Percentiles rank a stretch among this genome's conserved stretches.
Evolutionary conservation across 1,140 invertebrate species (phyloP).

Genomic region (Periplaneta americana): DNA sequence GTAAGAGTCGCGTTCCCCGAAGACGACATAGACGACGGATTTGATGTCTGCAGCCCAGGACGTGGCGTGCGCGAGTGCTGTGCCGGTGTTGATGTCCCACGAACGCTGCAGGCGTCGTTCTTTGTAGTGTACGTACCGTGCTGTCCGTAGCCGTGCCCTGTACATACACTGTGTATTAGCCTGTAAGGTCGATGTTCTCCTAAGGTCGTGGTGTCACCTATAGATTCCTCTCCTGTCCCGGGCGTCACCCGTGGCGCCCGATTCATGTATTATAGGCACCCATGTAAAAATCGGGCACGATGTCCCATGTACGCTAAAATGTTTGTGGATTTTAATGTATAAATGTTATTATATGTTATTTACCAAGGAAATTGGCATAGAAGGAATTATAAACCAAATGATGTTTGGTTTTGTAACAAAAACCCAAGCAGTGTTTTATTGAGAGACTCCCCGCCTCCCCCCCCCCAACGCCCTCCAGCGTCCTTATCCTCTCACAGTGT

Average conservation of each 20-base stretch:
- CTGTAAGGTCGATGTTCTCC: background rate
- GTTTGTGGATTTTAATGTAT: constrained; percentile 8
- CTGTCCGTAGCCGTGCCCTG: too few relatives aligned
- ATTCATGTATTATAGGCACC: background rate
- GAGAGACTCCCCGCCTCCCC: background rate
- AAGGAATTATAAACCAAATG: constrained; percentile 6
- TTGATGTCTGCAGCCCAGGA: too few relatives aligned
- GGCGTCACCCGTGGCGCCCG: background rate
- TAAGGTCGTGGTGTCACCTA: background rate
- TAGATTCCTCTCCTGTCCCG: background rate
- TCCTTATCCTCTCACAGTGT: too few relatives aligned
- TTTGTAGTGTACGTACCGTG: too few relatives aligned
- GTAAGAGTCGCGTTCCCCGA: too few relatives aligned
- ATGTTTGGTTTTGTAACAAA: constrained; percentile 10
- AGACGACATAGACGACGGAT: too few relatives aligned
- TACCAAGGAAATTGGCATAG: constrained; percentile 12
- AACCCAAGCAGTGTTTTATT: background rate
- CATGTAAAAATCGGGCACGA: background rate
- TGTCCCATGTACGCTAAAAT: background rate
- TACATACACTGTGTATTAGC: background rate
- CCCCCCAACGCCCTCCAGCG: too few relatives aligned
- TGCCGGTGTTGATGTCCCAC: too few relatives aligned
- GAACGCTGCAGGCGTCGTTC: too few relatives aligned
- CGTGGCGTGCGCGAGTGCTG: too few relatives aligned
- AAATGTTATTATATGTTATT: constrained; percentile 12